Evolutionary conservation across 2,797 vertebrate species (phyloP).

Genomic region (Anguilla pacifica): DNA sequence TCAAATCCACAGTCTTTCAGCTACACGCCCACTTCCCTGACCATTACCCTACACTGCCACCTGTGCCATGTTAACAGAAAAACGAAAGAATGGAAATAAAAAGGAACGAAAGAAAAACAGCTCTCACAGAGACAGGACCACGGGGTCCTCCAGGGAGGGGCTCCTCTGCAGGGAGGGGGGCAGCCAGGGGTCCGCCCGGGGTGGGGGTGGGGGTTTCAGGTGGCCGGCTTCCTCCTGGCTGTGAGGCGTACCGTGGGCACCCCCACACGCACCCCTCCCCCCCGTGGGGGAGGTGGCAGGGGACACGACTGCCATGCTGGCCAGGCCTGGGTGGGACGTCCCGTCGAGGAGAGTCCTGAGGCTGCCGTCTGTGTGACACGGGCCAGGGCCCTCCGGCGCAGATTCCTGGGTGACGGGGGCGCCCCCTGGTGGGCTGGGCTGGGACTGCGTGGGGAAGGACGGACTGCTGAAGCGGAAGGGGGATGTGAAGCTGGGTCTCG

Average conservation of each 20-base stretch:
- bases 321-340: conserved; percentile 53
- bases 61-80: background rate
- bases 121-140: conserved; percentile 89
- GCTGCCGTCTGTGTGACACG: conserved; percentile 71
- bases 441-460: conserved; percentile 58
- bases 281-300: conserved; percentile 50
- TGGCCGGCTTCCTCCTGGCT: conserved; percentile 76
- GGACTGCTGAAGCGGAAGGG: conserved; percentile 67
- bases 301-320: conserved; percentile 51
- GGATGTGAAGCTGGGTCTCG: conserved; percentile 71
- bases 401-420: conserved; percentile 82
- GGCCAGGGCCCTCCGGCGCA: conserved; percentile 69
- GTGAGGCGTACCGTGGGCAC: conserved; percentile 53
- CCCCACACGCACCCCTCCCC: conserved; percentile 53
- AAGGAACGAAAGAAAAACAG: background rate
- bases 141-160: conserved; percentile 82
- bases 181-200: conserved; percentile 50
- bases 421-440: conserved; percentile 46
- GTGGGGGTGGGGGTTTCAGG: conserved; percentile 64
- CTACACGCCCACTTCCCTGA: background rate
- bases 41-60: background rate
- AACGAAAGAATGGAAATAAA: background rate
- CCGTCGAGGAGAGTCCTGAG: conserved; percentile 56
- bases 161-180: conserved; percentile 64
- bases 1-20: too few species aligned